phyloP scores from a whole-genome alignment of 1,140 invertebrate species.

The Stegodyphus dumicola region DNA sequence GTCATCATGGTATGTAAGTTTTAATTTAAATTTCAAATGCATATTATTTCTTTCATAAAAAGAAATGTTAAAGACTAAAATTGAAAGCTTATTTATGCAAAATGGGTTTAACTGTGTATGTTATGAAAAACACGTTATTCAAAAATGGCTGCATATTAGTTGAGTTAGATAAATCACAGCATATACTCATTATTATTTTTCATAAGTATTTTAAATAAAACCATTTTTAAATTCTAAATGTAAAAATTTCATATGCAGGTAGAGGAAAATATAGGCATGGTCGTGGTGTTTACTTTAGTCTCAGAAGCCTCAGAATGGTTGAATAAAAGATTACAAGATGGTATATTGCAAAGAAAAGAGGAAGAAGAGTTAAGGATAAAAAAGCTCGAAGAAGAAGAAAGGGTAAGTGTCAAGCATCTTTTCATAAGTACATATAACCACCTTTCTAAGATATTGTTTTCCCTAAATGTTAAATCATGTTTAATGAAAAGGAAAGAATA shows the following conservation, averaged over 20 bases:
- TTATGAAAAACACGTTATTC: too few species aligned
- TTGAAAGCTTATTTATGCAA: too few species aligned
- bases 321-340: conserved; percentile 71
- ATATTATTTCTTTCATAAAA: too few species aligned
- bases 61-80: too few species aligned
- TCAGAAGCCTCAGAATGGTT: conserved; percentile 93
- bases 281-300: conserved; percentile 96
- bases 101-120: too few species aligned
- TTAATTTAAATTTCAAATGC: too few species aligned
- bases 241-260: conserved; percentile 72
- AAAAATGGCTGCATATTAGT: too few species aligned
- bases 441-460: too few species aligned
- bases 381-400: conserved; percentile 62
- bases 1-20: too few species aligned
- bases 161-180: background rate
- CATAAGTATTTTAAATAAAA: background rate
- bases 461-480: too few species aligned
- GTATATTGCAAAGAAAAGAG: conserved; percentile 38
- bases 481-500: too few species aligned
- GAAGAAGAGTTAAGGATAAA: conserved; percentile 52
- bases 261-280: conserved; percentile 92
- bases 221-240: background rate
- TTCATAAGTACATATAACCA: too few species aligned
- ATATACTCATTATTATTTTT: background rate
- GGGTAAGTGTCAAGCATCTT: conserved; percentile 1